These are phyloP conservation scores for Schlechtendalia chinensis DNA, from an alignment of 1,140 invertebrate genomes.

Conservation along the genomic window DNA sequence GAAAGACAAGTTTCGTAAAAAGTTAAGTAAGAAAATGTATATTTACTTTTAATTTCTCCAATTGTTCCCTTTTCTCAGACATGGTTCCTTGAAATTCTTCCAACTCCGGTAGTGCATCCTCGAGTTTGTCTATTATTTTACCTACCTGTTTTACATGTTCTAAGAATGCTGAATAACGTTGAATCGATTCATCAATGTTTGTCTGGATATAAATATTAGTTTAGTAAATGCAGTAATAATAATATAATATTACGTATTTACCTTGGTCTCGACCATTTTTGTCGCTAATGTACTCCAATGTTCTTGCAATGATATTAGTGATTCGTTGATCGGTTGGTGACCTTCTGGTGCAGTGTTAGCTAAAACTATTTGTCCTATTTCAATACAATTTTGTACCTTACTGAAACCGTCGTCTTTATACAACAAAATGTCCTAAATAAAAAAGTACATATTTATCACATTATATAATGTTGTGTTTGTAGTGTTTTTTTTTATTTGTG, in stretches of 20 bases:
- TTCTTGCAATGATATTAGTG: conserved; percentile 79
- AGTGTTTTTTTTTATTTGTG: too few species aligned
- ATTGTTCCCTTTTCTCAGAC: conserved; percentile 78
- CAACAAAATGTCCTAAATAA: conserved; percentile 73
- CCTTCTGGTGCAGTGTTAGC: conserved; percentile 87
- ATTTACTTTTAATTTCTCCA: conserved; percentile 75
- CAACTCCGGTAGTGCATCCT: conserved; percentile 70
- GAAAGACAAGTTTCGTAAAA: too few species aligned
- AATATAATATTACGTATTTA: conserved; percentile 35
- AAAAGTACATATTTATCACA: too few species aligned
- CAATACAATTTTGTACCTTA: conserved; percentile 81
- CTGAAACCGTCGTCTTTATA: conserved; percentile 88
- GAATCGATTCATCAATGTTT: conserved; percentile 83
- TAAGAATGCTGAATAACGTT: conserved; percentile 83
- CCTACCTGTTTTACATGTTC: conserved; percentile 83
- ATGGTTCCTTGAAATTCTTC: conserved; percentile 75
- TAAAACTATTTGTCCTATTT: conserved; percentile 85
- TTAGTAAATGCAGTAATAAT: too few species aligned
- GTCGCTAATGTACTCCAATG: conserved; percentile 84
- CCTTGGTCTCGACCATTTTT: conserved; percentile 85
- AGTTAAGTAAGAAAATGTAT: background rate
- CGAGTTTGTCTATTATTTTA: conserved; percentile 77
- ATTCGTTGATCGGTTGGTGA: conserved; percentile 81
- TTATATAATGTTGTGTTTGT: too few species aligned
- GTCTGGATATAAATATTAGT: conserved; percentile 56